Conservation (phyloP, 2,797 vertebrate species). For the Spondyliosoma cantharus region DNA sequence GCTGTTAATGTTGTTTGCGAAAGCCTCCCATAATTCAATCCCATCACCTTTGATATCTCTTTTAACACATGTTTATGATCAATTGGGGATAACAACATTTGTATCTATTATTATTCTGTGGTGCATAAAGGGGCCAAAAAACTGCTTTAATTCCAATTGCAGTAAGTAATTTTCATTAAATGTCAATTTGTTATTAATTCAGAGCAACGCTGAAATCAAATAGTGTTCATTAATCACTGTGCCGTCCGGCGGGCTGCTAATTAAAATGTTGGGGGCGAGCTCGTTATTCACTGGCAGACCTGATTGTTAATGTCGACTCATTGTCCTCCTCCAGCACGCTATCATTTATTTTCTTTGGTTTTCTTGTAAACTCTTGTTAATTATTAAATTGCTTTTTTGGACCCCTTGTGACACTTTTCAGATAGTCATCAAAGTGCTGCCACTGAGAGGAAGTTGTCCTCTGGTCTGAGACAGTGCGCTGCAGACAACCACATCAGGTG, state of each 20-base stretch:
- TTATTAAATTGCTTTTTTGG: conserved; percentile 85
- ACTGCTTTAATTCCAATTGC: conserved; percentile 84
- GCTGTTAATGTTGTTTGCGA: conserved; percentile 70
- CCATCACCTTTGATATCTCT: conserved; percentile 77
- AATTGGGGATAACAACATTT: conserved; percentile 76
- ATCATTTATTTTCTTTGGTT: conserved; percentile 89
- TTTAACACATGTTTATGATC: conserved; percentile 76
- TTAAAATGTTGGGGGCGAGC: conserved; percentile 88
- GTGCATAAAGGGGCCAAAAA: conserved; percentile 72
- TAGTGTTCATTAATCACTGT: conserved; percentile 89
- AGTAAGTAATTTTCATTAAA: conserved; percentile 90
- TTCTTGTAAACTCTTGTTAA: conserved; percentile 88
- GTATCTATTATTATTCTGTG: conserved; percentile 78
- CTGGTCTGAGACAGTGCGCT: conserved; percentile 31
- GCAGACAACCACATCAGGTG: conserved; percentile 6
- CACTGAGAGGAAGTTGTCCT: conserved; percentile 51
- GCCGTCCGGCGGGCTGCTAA: conserved; percentile 87
- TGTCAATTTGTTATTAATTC: conserved; percentile 92
- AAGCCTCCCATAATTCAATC: conserved; percentile 71
- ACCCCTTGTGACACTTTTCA: conserved; percentile 78
- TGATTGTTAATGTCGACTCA: conserved; percentile 90
- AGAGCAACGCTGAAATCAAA: conserved; percentile 89
- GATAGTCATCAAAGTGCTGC: conserved; percentile 77
- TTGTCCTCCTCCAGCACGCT: conserved; percentile 84
- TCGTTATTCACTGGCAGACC: conserved; percentile 89